Base-by-base conservation (phyloP, 2,888 invertebrate species). In the Acrocyrtus sp. region DNA sequence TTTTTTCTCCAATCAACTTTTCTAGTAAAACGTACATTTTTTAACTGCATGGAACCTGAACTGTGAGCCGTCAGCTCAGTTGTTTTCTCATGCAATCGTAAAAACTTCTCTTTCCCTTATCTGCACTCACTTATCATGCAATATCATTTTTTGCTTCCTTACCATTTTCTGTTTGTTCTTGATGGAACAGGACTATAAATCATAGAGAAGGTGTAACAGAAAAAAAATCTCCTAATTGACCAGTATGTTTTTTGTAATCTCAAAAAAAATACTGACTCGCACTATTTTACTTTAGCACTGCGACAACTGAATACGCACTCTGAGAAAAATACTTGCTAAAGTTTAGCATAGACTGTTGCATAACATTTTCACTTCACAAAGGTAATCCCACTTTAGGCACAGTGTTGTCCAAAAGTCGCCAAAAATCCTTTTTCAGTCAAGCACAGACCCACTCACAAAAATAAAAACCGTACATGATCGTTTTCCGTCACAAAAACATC, bases 1-100 rank as follows among this genome's bases (percentile, higher is more conserved):
- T 53, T 27, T 27, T 61, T 39, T 41, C n/a, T n/a, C n/a, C n/a
- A n/a, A n/a, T n/a, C n/a, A n/a, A 48, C 12, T 48, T 48, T 48
- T 48, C 19, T 45, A n/a, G n/a, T n/a, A n/a, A n/a, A n/a, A n/a
- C n/a, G n/a, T n/a, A n/a, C n/a, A n/a, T n/a, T n/a, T n/a, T n/a
- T n/a, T n/a, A n/a, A n/a, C n/a, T n/a, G n/a, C n/a, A n/a, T n/a
- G n/a, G n/a, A n/a, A n/a, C n/a, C n/a, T n/a, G n/a, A n/a, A 12
- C 34, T 34, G 34, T 8, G 34, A 34, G 34, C 5, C 34, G 12
- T 34, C 6, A 34, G 12, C 34, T 34, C 6, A 34, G 34, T 12
- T 34, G 34, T 34, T 12, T 34, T 34, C 34, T 12, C 34, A 34
- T 34, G 34, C 5, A 34, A 34, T 34, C 12, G 34, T 34, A 34